Percentiles rank a stretch among this genome's conserved stretches.
phyloP scores from a whole-genome alignment of 2,888 invertebrate genomes.

The Thera britannica region DNA sequence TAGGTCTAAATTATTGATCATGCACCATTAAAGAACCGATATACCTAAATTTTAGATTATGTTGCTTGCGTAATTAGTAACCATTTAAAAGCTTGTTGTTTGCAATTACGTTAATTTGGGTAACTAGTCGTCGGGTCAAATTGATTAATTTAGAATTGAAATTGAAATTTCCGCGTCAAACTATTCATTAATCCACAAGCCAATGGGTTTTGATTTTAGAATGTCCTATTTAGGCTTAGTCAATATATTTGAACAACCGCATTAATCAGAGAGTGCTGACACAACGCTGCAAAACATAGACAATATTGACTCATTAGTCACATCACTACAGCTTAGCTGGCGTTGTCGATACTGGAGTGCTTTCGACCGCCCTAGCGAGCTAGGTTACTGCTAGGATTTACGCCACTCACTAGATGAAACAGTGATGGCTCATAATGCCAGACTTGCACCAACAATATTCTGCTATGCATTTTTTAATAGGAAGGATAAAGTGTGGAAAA shows the following conservation, averaged over 20 bases:
- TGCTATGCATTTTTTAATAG: conserved; percentile 9
- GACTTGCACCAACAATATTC: conserved; percentile 6
- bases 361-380: conserved; percentile 19
- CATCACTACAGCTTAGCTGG: conserved; percentile 26
- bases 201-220: conserved; percentile 12
- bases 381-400: conserved; percentile 19
- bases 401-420: conserved; percentile 23
- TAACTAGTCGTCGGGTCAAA: not conserved
- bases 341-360: conserved; percentile 32
- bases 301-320: conserved; percentile 19
- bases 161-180: conserved; percentile 9
- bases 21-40: no score
- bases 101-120: not conserved
- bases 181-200: not conserved
- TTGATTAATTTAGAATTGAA: conserved; percentile 4
- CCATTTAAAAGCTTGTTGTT: not conserved
- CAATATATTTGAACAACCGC: conserved; percentile 9
- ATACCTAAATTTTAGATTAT: no score
- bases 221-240: not conserved
- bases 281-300: conserved; percentile 12
- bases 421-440: conserved; percentile 24
- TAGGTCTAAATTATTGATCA: no score
- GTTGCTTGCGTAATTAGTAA: not conserved
- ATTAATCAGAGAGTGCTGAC: conserved; percentile 8
- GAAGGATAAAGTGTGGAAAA: not conserved